phyloP scores from a whole-genome alignment of 2,113 vertebrate species.

The Sorex fumeus region DNA sequence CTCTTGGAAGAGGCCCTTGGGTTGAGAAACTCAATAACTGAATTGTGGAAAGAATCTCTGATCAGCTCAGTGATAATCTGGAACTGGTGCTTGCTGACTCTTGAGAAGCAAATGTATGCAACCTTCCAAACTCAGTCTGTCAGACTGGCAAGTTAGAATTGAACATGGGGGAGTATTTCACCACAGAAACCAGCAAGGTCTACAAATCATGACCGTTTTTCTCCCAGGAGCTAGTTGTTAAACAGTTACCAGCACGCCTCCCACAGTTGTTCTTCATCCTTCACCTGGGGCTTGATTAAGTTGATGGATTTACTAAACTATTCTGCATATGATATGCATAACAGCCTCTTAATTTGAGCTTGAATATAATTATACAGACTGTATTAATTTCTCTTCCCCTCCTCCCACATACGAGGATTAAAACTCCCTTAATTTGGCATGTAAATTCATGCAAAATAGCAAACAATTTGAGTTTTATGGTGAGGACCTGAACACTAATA shows the following conservation, averaged over 20 bases:
- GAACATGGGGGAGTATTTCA: not conserved
- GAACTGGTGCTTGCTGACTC: not conserved
- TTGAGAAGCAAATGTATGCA: not conserved
- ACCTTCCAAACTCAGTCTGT: not conserved
- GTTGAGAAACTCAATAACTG: not conserved
- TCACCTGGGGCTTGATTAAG: conserved; percentile 72
- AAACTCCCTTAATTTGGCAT: conserved; percentile 73
- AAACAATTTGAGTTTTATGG: conserved; percentile 66
- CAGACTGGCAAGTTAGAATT: not conserved
- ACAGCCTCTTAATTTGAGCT: conserved; percentile 76
- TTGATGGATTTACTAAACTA: conserved; percentile 71
- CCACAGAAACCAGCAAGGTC: not conserved
- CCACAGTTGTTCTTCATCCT: not conserved
- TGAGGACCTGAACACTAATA: conserved; percentile 67
- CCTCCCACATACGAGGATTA: conserved; percentile 54
- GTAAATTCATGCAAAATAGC: conserved; percentile 77
- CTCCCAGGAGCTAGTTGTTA: not conserved
- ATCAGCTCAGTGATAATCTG: not conserved
- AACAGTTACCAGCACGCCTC: conserved; percentile 32
- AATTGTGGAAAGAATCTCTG: not conserved
- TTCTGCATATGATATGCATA: conserved; percentile 77
- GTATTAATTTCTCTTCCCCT: conserved; percentile 76
- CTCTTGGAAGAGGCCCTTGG: not conserved
- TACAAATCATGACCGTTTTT: not conserved
- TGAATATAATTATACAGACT: conserved; percentile 75